A percentile compares a stretch with the other conserved stretches of the same genome.
phyloP scores from a whole-genome alignment of 2,113 vertebrate species.

The Pardalotus punctatus region DNA sequence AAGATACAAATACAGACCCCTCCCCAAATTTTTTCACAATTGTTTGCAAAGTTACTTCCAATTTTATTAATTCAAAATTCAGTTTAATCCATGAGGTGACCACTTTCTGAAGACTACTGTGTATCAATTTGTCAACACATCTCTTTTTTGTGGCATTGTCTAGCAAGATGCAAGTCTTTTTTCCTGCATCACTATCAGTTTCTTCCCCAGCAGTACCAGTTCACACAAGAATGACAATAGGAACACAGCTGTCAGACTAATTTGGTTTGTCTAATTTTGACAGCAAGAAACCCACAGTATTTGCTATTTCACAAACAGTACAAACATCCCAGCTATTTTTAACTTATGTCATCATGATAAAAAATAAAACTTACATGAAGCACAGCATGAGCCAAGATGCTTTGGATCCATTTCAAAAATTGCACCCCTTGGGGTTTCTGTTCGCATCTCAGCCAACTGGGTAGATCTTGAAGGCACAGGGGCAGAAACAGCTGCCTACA shows the following conservation, averaged over 20 bases:
- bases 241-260: conserved; percentile 23
- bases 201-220: neutral
- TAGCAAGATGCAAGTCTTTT: neutral
- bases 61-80: neutral
- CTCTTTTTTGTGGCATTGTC: neutral
- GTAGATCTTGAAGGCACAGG: neutral
- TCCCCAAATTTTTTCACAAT: neutral
- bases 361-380: conserved; percentile 31
- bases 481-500: conserved; percentile 12
- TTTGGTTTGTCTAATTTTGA: conserved; percentile 4
- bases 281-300: neutral
- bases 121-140: neutral
- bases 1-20: rapidly evolving
- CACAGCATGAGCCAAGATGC: neutral
- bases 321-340: conserved; percentile 39
- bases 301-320: conserved; percentile 24
- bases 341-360: conserved; percentile 1
- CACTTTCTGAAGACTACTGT: neutral
- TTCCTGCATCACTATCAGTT: neutral
- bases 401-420: conserved; percentile 49
- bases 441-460: neutral
- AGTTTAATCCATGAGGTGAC: neutral
- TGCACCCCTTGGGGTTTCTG: conserved; percentile 4
- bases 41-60: neutral
- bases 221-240: neutral